Conservation (phyloP, 2,888 invertebrate species). For the Choristoneura rosaceana region DNA sequence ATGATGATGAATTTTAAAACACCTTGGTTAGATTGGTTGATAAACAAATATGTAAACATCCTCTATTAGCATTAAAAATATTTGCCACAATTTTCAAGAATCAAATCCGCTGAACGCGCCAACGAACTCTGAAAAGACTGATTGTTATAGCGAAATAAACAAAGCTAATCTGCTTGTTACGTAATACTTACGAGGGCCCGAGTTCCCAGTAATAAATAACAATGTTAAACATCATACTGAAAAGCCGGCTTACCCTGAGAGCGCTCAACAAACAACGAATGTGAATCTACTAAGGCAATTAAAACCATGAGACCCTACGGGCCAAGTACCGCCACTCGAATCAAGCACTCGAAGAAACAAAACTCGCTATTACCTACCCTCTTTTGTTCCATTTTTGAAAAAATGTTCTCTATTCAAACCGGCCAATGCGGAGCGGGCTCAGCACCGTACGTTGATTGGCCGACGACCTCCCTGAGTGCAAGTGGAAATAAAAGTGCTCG, state of each 20-base stretch:
- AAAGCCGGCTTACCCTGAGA: slow-evolving; percentile 63
- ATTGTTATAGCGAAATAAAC: slow-evolving; percentile 69
- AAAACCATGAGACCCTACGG: slow-evolving; percentile 74
- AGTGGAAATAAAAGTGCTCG: slow-evolving; percentile 83
- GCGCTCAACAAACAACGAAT: slow-evolving; percentile 67
- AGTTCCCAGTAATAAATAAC: slow-evolving; percentile 75
- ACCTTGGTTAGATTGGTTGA: too few relatives aligned
- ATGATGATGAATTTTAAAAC: too few relatives aligned
- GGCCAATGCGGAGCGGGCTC: slow-evolving; percentile 81
- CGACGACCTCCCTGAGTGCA: slow-evolving; percentile 80
- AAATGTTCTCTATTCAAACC: slow-evolving; percentile 81
- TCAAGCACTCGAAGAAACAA: slow-evolving; percentile 82
- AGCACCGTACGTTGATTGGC: slow-evolving; percentile 83
- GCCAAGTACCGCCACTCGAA: slow-evolving; percentile 73
- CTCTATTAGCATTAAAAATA: neutral
- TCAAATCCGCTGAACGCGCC: slow-evolving; percentile 43
- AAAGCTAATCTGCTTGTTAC: slow-evolving; percentile 77
- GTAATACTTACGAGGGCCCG: slow-evolving; percentile 62
- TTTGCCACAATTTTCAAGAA: neutral
- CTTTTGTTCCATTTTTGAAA: slow-evolving; percentile 79
- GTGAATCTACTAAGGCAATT: slow-evolving; percentile 75
- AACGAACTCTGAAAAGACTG: slow-evolving; percentile 61
- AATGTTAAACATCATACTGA: slow-evolving; percentile 76
- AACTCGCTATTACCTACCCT: slow-evolving; percentile 84
- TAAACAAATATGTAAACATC: too few relatives aligned